phyloP scores from a whole-genome alignment of 2,797 vertebrate genomes.

The Meda fulgida region DNA sequence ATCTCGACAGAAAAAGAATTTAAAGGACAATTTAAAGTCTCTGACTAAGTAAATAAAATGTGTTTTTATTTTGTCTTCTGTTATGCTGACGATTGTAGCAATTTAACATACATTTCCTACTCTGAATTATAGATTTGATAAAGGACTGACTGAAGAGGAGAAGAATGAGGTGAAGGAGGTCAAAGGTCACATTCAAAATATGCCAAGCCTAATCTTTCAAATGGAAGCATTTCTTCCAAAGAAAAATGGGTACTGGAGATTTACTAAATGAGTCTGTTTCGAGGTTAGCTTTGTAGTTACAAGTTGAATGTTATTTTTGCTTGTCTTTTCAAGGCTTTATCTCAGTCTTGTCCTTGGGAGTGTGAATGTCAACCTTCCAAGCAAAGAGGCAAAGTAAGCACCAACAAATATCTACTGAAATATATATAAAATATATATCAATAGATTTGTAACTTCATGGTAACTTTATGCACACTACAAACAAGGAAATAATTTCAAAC shows the following conservation, averaged over 20 bases:
- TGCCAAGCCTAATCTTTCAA: conserved; percentile 85
- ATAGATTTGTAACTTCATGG: neutral
- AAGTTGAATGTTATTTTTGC: neutral
- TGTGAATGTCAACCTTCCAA: conserved; percentile 92
- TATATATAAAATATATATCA: neutral
- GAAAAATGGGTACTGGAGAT: conserved; percentile 86
- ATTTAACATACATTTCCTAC: neutral
- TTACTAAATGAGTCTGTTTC: neutral
- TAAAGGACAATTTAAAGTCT: conserved; percentile 80
- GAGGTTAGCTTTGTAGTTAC: neutral
- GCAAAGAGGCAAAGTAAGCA: conserved; percentile 88
- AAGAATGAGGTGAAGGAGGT: conserved; percentile 73
- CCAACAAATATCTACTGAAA: neutral
- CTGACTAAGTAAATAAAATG: conserved; percentile 78
- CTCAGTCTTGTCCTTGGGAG: conserved; percentile 93
- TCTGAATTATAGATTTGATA: conserved; percentile 75
- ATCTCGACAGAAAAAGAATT: conserved; percentile 79
- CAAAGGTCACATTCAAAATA: conserved; percentile 83
- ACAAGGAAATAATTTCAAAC: neutral
- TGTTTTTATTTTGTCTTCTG: neutral
- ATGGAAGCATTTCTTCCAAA: conserved; percentile 97
- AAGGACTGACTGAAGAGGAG: conserved; percentile 70
- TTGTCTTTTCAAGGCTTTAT: conserved; percentile 83
- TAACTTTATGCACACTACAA: neutral
- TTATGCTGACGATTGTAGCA: neutral